Conservation (phyloP, 2,888 invertebrate genomes). For the Meandrusa payeni region DNA sequence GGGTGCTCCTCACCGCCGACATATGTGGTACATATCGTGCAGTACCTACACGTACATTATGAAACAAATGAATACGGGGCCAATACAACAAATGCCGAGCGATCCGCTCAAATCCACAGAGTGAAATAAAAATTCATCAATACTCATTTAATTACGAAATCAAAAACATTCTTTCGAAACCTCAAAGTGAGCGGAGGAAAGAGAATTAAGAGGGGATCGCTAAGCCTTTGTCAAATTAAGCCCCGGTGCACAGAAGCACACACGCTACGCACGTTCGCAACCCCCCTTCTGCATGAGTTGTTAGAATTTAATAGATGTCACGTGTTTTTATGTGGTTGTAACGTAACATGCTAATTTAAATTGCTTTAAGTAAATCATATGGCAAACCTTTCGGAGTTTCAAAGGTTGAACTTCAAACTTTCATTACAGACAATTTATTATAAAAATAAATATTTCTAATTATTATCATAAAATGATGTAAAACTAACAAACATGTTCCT, state of each 20-base stretch:
- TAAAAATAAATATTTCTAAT: no score
- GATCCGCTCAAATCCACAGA: conserved; percentile 34
- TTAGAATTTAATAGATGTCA: conserved; percentile 72
- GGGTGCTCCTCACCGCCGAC: conserved; percentile 57
- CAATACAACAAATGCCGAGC: conserved; percentile 43
- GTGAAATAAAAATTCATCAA: conserved; percentile 10
- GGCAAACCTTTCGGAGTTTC: no score
- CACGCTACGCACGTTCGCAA: conserved; percentile 76
- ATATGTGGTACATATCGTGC: conserved; percentile 65
- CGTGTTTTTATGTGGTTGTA: conserved; percentile 58
- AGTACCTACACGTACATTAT: conserved; percentile 41
- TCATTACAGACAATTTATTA: no score
- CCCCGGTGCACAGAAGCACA: conserved; percentile 53
- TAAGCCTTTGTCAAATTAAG: conserved; percentile 54
- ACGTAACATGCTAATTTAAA: conserved; percentile 31
- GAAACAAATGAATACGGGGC: conserved; percentile 39
- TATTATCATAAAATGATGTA: no score
- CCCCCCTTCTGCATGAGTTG: conserved; percentile 73
- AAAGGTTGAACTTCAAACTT: no score
- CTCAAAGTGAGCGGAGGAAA: conserved; percentile 24
- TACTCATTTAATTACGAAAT: conserved; percentile 17
- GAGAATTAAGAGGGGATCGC: conserved; percentile 33
- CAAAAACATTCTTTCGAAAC: conserved; percentile 20
- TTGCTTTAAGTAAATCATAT: no score
- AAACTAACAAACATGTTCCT: no score